Percentiles rank a stretch among this genome's conserved stretches.
phyloP scores from a whole-genome alignment of 2,797 vertebrate species.

The Phrynocephalus forsythii region DNA sequence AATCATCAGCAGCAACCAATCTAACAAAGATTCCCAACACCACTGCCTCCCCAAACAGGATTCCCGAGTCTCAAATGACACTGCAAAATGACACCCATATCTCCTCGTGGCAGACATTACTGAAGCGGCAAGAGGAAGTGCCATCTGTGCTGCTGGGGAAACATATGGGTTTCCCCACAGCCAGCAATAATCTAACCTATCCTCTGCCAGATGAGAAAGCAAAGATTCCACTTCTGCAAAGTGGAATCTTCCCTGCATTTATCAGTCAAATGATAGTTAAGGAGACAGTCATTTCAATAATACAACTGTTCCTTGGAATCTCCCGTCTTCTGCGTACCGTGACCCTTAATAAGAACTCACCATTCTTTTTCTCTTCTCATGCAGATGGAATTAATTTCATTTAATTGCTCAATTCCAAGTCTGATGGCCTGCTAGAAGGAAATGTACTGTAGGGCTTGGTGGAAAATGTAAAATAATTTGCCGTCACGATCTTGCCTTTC shows the following conservation, averaged over 20 bases:
- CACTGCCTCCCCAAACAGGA: no score
- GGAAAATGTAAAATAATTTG: constrained; percentile 39
- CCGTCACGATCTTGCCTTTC: constrained; percentile 30
- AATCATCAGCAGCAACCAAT: no score
- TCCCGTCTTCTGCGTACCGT: not conserved
- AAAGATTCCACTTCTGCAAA: not conserved
- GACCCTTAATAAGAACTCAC: constrained; percentile 15
- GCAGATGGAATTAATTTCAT: constrained; percentile 33
- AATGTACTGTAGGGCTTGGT: constrained; percentile 38
- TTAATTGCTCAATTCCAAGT: constrained; percentile 38
- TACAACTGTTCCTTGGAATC: not conserved
- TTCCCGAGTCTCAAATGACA: no score
- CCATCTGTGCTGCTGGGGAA: not conserved
- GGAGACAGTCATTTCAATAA: constrained; percentile 1
- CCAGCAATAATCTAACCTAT: not conserved
- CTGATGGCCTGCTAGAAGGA: constrained; percentile 4
- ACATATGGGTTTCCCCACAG: constrained; percentile 7
- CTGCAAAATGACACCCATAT: no score
- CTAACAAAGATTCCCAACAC: no score
- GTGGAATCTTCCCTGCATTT: not conserved
- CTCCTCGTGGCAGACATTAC: no score
- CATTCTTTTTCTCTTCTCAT: not conserved
- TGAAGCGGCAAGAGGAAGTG: not conserved
- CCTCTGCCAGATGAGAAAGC: not conserved
- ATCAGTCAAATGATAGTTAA: not conserved